Evolutionary conservation across 2,113 vertebrate genomes (phyloP).

Genomic region (Callopanchax toddi): DNA sequence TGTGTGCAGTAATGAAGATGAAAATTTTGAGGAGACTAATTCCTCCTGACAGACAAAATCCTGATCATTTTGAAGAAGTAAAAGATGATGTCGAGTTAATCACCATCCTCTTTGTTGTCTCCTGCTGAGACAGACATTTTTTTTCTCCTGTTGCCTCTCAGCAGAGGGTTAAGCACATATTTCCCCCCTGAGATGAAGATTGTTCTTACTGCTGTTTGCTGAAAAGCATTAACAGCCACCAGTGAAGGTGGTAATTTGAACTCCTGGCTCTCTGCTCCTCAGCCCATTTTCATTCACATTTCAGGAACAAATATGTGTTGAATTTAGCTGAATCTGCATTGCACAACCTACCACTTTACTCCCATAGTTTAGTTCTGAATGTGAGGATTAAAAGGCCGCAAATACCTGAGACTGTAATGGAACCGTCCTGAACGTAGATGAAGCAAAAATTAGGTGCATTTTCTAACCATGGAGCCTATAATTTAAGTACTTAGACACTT

Average conservation of each 20-base stretch:
- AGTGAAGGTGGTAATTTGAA: conserved; percentile 52
- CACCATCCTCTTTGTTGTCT: conserved; percentile 5
- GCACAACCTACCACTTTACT: neutral
- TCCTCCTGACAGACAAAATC: conserved; percentile 2
- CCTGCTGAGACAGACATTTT: conserved; percentile 19
- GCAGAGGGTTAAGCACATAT: conserved; percentile 17
- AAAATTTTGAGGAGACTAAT: conserved; percentile 20
- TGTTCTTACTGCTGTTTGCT: conserved; percentile 55
- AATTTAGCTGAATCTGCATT: conserved; percentile 24
- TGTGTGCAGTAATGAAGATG: conserved; percentile 39
- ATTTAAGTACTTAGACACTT: neutral
- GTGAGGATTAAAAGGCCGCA: neutral
- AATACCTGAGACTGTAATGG: neutral
- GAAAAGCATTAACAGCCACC: conserved; percentile 56
- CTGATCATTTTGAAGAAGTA: conserved; percentile 34
- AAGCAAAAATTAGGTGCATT: neutral
- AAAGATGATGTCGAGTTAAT: conserved; percentile 10
- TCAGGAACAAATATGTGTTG: conserved; percentile 30
- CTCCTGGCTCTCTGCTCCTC: conserved; percentile 21
- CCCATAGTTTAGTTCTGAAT: neutral
- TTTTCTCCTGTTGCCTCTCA: neutral
- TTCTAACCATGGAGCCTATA: neutral
- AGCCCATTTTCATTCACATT: conserved; percentile 44
- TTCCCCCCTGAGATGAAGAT: conserved; percentile 19
- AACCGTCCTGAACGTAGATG: too few species aligned